Conservation (phyloP, 2,888 invertebrate genomes). For the Lasioglossum marginatum region DNA sequence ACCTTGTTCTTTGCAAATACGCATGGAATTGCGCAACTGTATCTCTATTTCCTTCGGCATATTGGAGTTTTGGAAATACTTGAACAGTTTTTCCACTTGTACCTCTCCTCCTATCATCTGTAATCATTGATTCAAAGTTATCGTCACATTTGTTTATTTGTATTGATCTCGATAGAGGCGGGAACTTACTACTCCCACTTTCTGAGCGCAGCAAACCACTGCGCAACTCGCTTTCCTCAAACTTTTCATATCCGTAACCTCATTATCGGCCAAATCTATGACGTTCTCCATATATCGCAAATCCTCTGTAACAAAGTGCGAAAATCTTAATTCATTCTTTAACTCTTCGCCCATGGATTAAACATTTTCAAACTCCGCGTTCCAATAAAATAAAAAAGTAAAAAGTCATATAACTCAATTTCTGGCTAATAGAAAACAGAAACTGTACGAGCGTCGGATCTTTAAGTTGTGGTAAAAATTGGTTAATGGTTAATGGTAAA, state of each 20-base stretch:
- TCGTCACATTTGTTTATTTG: background rate
- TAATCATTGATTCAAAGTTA: background rate
- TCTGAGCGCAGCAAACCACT: background rate
- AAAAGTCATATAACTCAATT: too few relatives aligned
- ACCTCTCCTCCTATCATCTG: background rate
- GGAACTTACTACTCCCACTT: background rate
- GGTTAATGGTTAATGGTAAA: too few relatives aligned
- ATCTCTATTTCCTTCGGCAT: rapidly evolving
- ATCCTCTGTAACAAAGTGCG: background rate
- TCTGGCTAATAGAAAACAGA: too few relatives aligned
- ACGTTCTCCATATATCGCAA: rapidly evolving
- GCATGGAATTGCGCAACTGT: rapidly evolving
- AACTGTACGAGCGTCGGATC: too few relatives aligned
- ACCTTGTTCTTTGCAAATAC: background rate
- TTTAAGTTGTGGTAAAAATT: too few relatives aligned
- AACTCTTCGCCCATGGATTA: too few relatives aligned
- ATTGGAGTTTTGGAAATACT: too few relatives aligned
- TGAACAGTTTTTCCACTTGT: rapidly evolving
- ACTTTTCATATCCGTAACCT: background rate
- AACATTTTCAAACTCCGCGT: background rate
- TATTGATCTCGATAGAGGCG: background rate
- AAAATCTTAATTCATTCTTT: background rate
- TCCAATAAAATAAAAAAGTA: background rate
- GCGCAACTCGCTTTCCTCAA: background rate
- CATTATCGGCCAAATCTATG: rapidly evolving